Percentiles rank a stretch among this genome's conserved stretches.
Evolutionary conservation across 2,113 vertebrate species (phyloP).

Genomic region (Phrynocephalus versicolor): DNA sequence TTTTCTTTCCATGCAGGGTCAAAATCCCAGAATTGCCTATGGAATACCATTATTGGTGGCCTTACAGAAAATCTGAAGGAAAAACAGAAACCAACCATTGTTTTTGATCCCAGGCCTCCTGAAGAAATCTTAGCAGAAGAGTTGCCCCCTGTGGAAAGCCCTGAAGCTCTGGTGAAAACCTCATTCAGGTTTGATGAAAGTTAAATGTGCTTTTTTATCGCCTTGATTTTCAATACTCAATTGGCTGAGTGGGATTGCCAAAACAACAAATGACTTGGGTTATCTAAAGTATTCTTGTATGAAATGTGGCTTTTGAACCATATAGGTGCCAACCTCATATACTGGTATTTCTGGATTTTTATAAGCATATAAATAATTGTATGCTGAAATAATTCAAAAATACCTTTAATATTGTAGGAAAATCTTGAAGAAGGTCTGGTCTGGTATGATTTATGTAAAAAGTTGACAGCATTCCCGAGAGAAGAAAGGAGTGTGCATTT

Average conservation of each 20-base stretch:
- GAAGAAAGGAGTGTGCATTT: neutral
- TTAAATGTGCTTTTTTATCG: conserved; percentile 27
- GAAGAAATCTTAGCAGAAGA: conserved; percentile 94
- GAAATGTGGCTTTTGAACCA: conserved; percentile 12
- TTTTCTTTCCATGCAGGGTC: conserved; percentile 79
- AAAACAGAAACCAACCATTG: conserved; percentile 76
- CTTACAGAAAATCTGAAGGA: conserved; percentile 83
- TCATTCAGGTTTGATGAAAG: conserved; percentile 89
- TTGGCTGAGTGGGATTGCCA: neutral
- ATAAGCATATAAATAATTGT: conserved; percentile 4
- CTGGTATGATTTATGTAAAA: neutral
- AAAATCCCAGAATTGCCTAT: conserved; percentile 91
- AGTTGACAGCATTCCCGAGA: neutral
- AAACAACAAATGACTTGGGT: no score
- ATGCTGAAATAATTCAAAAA: neutral
- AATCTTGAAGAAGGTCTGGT: neutral
- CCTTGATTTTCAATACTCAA: neutral
- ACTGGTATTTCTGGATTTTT: neutral
- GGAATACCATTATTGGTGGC: conserved; percentile 86
- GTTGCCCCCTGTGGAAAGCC: conserved; percentile 81
- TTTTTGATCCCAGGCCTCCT: conserved; percentile 81
- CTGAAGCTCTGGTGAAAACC: conserved; percentile 89
- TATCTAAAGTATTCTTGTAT: neutral
- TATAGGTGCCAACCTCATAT: conserved; percentile 12
- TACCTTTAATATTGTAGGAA: neutral